phyloP scores from a whole-genome alignment of 2,113 vertebrate species.

The Balaenoptera acutorostrata region DNA sequence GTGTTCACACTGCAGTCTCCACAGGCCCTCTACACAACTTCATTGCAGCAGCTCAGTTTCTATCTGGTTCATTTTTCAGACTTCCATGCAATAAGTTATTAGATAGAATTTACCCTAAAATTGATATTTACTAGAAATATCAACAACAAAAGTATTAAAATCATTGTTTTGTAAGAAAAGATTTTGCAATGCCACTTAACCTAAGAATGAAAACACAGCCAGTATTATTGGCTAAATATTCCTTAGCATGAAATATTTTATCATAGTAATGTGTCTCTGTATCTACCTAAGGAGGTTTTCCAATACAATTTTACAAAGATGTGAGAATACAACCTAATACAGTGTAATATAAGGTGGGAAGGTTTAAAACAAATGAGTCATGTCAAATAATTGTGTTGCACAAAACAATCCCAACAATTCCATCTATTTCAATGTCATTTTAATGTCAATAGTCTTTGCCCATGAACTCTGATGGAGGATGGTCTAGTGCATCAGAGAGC shows the following conservation, averaged over 20 bases:
- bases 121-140: neutral
- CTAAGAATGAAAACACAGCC: neutral
- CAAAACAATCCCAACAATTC: neutral
- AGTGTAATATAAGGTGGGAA: neutral
- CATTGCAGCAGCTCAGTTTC: neutral
- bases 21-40: accelerated
- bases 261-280: neutral
- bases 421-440: accelerated
- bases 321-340: neutral
- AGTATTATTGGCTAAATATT: neutral
- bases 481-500: accelerated
- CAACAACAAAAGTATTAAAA: neutral
- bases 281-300: neutral
- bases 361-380: neutral
- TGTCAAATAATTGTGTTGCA: neutral
- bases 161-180: neutral
- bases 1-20: accelerated
- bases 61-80: neutral
- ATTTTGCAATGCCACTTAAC: neutral
- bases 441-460: accelerated
- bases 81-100: neutral
- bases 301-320: neutral
- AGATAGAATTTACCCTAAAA: neutral
- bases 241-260: neutral
- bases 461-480: neutral